A percentile compares a stretch with the other conserved stretches of the same genome.
These are phyloP conservation scores for Papilio polytes DNA, from an alignment of 1,140 invertebrate genomes.

Conservation along the genomic window DNA sequence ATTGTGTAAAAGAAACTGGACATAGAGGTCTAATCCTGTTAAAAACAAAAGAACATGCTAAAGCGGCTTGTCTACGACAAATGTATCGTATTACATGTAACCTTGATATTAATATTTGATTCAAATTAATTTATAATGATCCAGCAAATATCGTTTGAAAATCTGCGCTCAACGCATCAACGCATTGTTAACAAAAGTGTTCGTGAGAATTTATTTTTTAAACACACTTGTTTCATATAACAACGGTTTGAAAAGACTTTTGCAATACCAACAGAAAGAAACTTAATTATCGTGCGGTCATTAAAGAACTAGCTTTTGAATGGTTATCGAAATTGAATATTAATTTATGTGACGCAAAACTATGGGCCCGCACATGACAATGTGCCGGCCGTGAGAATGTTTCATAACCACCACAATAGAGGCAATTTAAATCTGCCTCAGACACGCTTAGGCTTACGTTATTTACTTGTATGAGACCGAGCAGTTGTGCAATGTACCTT, in stretches of 20 bases:
- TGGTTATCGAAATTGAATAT: conserved; percentile 53
- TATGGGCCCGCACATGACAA: conserved; percentile 60
- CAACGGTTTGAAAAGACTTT: conserved; percentile 20
- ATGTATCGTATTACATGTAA: not conserved
- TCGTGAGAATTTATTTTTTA: conserved; percentile 15
- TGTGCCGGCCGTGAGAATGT: conserved; percentile 73
- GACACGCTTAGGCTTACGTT: conserved; percentile 63
- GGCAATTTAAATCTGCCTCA: conserved; percentile 69
- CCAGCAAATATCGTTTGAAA: not conserved
- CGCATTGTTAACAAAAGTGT: not conserved
- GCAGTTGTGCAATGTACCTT: conserved; percentile 57
- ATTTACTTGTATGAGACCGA: conserved; percentile 60
- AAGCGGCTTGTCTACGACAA: not conserved
- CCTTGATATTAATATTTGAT: not conserved
- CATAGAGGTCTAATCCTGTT: not conserved
- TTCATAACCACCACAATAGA: conserved; percentile 69
- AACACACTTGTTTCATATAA: not conserved
- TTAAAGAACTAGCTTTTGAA: conserved; percentile 48
- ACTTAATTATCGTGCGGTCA: conserved; percentile 44
- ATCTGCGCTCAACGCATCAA: not conserved
- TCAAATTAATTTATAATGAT: not conserved
- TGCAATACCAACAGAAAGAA: conserved; percentile 41
- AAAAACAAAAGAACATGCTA: not conserved
- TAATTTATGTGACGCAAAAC: conserved; percentile 55
- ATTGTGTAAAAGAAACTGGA: too few relatives aligned